These are phyloP conservation scores for Tuta absoluta DNA, from an alignment of 2,888 invertebrate species.

Conservation along the genomic window DNA sequence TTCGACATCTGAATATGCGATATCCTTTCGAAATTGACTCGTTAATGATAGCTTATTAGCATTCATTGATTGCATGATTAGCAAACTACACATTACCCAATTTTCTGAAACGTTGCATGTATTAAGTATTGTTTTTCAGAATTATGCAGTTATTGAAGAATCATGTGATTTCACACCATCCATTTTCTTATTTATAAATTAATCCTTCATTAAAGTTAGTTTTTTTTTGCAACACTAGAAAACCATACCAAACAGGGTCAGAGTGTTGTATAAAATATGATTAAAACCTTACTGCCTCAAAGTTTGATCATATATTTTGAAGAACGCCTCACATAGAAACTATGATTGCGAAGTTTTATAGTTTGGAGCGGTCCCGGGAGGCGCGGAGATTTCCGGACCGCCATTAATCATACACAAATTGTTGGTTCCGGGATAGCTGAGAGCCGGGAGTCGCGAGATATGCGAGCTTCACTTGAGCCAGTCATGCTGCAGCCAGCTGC, in stretches of 20 bases:
- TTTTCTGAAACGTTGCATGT: background rate
- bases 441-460: constrained; percentile 44
- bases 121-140: background rate
- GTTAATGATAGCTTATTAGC: background rate
- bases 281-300: background rate
- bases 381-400: constrained; percentile 44
- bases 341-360: constrained; percentile 42
- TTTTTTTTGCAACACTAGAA: background rate
- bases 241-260: background rate
- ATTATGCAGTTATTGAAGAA: too few species aligned
- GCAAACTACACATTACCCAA: background rate
- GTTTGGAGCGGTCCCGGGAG: constrained; percentile 58
- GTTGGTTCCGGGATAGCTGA: constrained; percentile 40
- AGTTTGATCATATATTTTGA: background rate
- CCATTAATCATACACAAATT: constrained; percentile 70
- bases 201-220: too few species aligned
- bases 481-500: constrained; percentile 51
- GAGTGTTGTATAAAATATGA: background rate
- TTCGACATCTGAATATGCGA: background rate
- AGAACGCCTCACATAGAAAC: constrained; percentile 6
- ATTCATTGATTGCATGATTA: constrained; percentile 9
- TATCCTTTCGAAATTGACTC: constrained; percentile 8
- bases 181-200: too few species aligned
- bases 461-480: constrained; percentile 65
- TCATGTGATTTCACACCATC: too few species aligned